Evolutionary conservation across 2,888 invertebrate species (phyloP).

Genomic region (Alcis repandata): DNA sequence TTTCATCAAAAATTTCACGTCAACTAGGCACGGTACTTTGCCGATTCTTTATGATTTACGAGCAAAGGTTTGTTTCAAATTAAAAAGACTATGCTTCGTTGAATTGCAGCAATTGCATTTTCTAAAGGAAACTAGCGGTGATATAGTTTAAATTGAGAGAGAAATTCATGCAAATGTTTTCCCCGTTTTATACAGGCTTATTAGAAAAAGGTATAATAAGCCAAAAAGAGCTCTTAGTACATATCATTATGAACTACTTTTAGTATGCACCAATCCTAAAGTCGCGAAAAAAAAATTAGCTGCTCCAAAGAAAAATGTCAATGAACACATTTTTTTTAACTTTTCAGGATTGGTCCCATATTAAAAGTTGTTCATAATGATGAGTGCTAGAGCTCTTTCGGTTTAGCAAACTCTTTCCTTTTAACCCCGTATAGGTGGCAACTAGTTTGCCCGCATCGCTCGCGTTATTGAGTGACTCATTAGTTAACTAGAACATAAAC

Average conservation of each 20-base stretch:
- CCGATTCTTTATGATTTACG: slow-evolving; percentile 3
- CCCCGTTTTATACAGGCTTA: not conserved
- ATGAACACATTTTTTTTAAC: no score
- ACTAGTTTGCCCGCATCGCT: slow-evolving; percentile 16
- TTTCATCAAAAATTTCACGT: slow-evolving; percentile 32
- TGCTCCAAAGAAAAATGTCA: no score
- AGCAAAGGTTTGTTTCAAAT: slow-evolving; percentile 23
- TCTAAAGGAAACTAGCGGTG: not conserved
- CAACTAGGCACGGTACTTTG: not conserved
- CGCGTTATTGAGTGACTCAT: slow-evolving; percentile 20
- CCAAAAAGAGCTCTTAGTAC: no score
- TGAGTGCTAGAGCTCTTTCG: no score
- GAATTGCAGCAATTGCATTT: slow-evolving; percentile 2
- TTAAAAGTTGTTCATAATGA: no score
- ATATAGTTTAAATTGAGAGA: not conserved
- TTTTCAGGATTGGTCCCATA: no score
- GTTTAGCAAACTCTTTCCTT: no score
- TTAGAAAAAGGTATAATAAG: no score
- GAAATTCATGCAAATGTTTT: slow-evolving; percentile 1
- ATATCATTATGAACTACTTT: no score
- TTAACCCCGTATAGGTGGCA: no score
- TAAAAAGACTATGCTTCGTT: slow-evolving; percentile 16
- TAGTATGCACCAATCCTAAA: no score
- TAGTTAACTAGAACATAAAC: slow-evolving; percentile 28
- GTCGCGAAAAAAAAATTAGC: no score